phyloP scores from a whole-genome alignment of 2,797 vertebrate species.

The Cossypha polioptera region DNA sequence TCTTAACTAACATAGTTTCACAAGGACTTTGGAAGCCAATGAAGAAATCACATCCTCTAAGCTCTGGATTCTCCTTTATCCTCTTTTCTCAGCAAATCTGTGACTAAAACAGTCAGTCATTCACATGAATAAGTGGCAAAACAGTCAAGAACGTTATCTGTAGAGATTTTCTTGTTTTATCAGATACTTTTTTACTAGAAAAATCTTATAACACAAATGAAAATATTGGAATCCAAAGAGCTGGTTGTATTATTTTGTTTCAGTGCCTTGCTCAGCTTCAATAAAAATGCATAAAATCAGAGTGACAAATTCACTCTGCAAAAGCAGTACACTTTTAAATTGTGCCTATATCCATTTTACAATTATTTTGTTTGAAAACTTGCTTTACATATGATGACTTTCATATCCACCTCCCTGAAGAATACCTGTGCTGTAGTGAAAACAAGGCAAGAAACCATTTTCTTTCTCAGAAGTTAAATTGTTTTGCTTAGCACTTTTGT shows the following conservation, averaged over 20 bases:
- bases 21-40: neutral
- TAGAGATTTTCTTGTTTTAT: neutral
- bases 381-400: neutral
- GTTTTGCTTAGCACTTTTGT: neutral
- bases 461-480: neutral
- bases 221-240: neutral
- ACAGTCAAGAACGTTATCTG: neutral
- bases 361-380: neutral
- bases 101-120: neutral
- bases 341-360: neutral
- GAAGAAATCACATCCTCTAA: neutral
- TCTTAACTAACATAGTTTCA: neutral
- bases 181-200: neutral
- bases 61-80: neutral
- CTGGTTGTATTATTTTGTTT: neutral
- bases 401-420: neutral
- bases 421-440: neutral
- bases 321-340: neutral
- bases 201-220: neutral
- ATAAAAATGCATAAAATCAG: neutral
- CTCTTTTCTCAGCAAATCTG: neutral
- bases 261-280: neutral
- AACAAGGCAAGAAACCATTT: neutral
- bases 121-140: neutral
- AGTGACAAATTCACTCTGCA: neutral